Evolutionary conservation across 2,113 vertebrate species (phyloP), one percentile per base, ranked within the genome.

Genomic region (Oceanodroma tethys): DNA sequence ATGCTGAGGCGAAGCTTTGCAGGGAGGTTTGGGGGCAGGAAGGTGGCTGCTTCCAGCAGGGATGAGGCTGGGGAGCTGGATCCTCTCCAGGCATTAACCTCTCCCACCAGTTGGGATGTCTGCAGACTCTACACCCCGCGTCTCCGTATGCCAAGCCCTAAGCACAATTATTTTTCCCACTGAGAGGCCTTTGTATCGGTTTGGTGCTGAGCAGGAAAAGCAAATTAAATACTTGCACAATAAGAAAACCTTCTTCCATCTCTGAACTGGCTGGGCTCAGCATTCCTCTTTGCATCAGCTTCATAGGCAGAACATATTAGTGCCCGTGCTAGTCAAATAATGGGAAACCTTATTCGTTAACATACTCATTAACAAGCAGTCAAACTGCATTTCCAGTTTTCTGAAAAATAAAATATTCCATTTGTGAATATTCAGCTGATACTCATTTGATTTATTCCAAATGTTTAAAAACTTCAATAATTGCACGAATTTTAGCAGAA

Each of bases 271-370:
- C 42, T 47, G 47, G 38, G 29, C 43, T 81, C 59, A 62, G 45
- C 67, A 30, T 38, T 90, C 53, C 21, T 90, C n/a, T 84, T 66
- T 76, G 27, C 53, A 60, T 70, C 60, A 92, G 27, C 56, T 88
- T 86, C n/a, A 7, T 4, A 80, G 63, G 58, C 48, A 62, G 48
- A 84, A 75, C 22, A 23, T 4, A 55, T 85, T 65, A 72, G 58
- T 40, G 38, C 15, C 40, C 20, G 1, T 7, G 40, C 43, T 90
- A 93, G 85, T 62, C 62, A 91, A 88, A 86, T 80, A 85, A 53
- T 66, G 43, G 86, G n/a, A 85, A 96, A 73, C n/a, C 11, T 80
- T 53, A 80, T 73, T 95, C 85, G 83, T 88, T 91, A 81, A 81
- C 34, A 10, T 38, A 32, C 3, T 78, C 80, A 36, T 88, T 79